phyloP scores from a whole-genome alignment of 1,140 invertebrate genomes.

The Ips typographus region DNA sequence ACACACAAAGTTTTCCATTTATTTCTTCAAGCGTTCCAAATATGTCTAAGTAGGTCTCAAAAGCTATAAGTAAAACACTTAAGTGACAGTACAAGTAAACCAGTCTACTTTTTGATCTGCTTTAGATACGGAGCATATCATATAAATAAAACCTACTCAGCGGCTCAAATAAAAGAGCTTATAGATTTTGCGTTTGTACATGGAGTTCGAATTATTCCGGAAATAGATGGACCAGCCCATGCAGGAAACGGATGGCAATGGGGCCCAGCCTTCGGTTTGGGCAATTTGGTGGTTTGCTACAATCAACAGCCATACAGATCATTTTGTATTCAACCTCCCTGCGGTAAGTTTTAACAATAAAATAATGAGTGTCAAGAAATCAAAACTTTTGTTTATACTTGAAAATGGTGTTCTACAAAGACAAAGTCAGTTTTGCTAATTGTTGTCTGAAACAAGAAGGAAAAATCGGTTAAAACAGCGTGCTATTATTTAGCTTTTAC shows the following conservation, averaged over 20 bases:
- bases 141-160: constrained; percentile 66
- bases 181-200: constrained; percentile 70
- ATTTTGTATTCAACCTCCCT: constrained; percentile 80
- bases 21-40: constrained; percentile 71
- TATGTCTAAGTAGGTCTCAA: constrained; percentile 57
- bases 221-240: constrained; percentile 84
- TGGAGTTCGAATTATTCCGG: constrained; percentile 75
- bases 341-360: constrained; percentile 52
- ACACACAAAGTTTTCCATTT: constrained; percentile 83
- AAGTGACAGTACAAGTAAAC: too few relatives aligned
- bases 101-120: not conserved
- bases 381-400: too few relatives aligned
- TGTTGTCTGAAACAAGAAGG: not conserved
- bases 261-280: constrained; percentile 66
- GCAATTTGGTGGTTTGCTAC: constrained; percentile 72
- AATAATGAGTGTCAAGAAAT: not conserved
- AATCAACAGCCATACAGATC: constrained; percentile 72
- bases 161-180: constrained; percentile 68
- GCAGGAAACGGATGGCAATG: constrained; percentile 82
- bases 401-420: too few relatives aligned
- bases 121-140: constrained; percentile 69
- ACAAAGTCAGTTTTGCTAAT: not conserved
- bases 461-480: too few relatives aligned
- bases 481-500: too few relatives aligned
- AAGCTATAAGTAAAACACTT: too few relatives aligned